Conservation (phyloP, 2,797 vertebrate species). For the Pagetopsis macropterus region DNA sequence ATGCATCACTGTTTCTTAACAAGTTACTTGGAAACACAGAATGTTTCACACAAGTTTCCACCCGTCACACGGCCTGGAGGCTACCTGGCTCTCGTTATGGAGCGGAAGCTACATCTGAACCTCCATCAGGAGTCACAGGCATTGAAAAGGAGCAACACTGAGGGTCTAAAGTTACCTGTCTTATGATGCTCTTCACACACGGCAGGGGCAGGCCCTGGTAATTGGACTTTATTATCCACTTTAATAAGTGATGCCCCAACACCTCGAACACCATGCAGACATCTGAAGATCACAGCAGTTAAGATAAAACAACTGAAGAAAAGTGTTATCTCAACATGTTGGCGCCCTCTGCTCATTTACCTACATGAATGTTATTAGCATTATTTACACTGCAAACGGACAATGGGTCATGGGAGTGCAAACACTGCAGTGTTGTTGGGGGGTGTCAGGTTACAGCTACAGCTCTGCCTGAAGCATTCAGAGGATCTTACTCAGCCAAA, state of each 20-base stretch:
- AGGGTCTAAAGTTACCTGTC: conserved; percentile 84
- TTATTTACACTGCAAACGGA: conserved; percentile 34
- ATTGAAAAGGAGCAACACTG: conserved; percentile 18
- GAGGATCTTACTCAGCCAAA: conserved; percentile 32
- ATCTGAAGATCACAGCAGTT: conserved; percentile 83
- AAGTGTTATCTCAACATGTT: not conserved
- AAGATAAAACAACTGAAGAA: conserved; percentile 74
- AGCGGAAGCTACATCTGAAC: conserved; percentile 1
- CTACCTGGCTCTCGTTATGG: conserved; percentile 9
- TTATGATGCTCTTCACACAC: conserved; percentile 97
- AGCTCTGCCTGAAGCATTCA: conserved; percentile 46
- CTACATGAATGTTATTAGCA: conserved; percentile 12
- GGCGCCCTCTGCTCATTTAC: conserved; percentile 2
- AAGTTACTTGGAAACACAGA: not conserved
- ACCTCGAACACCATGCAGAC: conserved; percentile 99
- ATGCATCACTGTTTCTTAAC: not conserved
- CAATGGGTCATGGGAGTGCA: conserved; percentile 25
- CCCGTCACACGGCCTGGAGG: conserved; percentile 19
- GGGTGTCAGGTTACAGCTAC: conserved; percentile 58
- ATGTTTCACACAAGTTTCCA: conserved; percentile 38
- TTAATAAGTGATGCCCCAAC: conserved; percentile 96
- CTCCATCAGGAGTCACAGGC: conserved; percentile 10
- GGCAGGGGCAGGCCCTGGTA: conserved; percentile 96
- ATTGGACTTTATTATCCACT: conserved; percentile 99
- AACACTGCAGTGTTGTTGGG: conserved; percentile 33